Base-by-base conservation (phyloP, 1,140 invertebrate genomes). In the Trissolcus basalis region DNA sequence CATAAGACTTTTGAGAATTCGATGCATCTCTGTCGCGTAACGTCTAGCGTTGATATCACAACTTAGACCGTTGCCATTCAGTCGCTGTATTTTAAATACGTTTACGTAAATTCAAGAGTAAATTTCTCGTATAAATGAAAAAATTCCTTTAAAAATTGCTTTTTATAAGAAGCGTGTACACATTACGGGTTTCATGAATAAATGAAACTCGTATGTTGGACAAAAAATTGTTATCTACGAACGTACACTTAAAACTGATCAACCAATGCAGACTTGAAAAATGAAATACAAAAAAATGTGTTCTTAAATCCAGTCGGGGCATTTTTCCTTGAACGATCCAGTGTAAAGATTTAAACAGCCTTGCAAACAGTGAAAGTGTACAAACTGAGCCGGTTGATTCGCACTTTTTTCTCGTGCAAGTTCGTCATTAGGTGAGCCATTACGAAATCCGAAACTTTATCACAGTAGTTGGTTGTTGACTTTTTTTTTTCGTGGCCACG, bases 1-100 rank as follows among this genome's bases (percentile, higher is more conserved):
- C 60, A 69, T 55, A 60, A 56, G 65, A 60, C 65, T 69, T 69
- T 69, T 43, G 65, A 69, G 65, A 60, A 69, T 69, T 69, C 49
- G 60, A 69, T 69, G 65, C 56, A 19, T 56, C 55, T 53, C 47
- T 45, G 63, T 13, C 36, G 45, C n/a, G 19, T 27, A 49, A 16
- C n/a, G 19, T 27, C 49, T 41, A 12, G 43, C 13, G 65, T 48
- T 60, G 50, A 60, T 69, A 50, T 51, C 64, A 16, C 9, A 45
- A 41, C 41, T 70, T 35, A 59, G 32, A 13, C 43, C 5, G 33
- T 14, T 16, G 19, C 35, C 13, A 51, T 36, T 27, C 27, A 10
- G 49, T 39, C 36, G 2, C 56, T 43, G 51, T 70, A 61, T 61
- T 55, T n/a, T 61, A 70, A 44, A 61, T 32, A 48, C 27, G 55